Conservation (phyloP, 2,113 vertebrate genomes). For the Puntigrus tetrazona region DNA sequence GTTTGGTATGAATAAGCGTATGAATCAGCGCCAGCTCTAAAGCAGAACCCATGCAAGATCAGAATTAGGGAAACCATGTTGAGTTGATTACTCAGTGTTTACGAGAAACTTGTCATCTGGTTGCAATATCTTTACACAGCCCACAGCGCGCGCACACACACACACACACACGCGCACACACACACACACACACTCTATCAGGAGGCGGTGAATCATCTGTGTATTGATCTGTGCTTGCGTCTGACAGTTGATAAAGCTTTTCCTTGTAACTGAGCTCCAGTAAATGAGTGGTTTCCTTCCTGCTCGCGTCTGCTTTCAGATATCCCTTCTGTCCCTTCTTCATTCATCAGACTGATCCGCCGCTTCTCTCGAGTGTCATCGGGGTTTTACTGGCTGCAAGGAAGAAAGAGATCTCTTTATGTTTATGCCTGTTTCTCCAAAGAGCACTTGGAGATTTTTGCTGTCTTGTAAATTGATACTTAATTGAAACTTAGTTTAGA, state of each 20-base stretch:
- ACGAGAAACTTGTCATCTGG: not conserved
- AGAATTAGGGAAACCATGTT: not conserved
- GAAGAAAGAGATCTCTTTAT: not conserved
- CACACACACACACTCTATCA: not conserved
- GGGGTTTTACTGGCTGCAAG: not conserved
- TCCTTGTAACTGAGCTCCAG: constrained; percentile 16
- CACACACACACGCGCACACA: not conserved
- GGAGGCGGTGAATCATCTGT: not conserved
- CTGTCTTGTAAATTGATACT: too few species aligned
- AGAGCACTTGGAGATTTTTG: not conserved
- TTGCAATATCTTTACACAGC: not conserved
- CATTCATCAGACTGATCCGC: not conserved
- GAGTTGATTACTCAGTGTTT: constrained; percentile 25
- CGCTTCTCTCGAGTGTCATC: not conserved
- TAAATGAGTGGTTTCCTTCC: constrained; percentile 3
- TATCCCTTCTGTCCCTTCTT: not conserved
- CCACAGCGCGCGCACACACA: not conserved
- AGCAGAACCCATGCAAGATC: not conserved
- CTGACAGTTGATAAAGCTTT: constrained; percentile 13
- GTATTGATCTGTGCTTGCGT: not conserved
- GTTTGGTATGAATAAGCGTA: too few species aligned
- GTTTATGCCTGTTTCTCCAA: not conserved
- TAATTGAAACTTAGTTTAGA: too few species aligned
- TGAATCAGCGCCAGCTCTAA: not conserved
- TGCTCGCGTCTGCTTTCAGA: not conserved